Evolutionary conservation across 2,888 invertebrate species (phyloP).

Genomic region (Pterostichus madidus): DNA sequence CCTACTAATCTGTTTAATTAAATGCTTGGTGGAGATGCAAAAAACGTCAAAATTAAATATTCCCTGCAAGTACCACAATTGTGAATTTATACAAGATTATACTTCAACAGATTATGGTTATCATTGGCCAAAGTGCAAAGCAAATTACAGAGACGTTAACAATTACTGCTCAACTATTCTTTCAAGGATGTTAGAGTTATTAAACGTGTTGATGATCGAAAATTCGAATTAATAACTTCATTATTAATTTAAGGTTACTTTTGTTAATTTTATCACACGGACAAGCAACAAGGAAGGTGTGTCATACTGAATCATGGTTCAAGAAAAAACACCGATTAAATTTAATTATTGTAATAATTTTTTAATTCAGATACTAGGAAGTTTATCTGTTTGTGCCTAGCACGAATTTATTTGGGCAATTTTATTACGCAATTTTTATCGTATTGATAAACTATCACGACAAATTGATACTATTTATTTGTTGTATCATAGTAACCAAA

Average conservation of each 20-base stretch:
- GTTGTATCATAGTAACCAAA: no score
- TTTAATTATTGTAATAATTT: conserved; percentile 25
- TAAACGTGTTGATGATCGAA: conserved; percentile 35
- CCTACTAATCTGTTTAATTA: no score
- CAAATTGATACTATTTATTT: no score
- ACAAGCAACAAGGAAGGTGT: conserved; percentile 13
- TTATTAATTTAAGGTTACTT: conserved; percentile 38
- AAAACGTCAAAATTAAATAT: no score
- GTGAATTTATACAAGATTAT: conserved; percentile 17
- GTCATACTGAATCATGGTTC: conserved; percentile 13
- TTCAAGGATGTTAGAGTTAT: conserved; percentile 29
- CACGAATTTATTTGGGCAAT: no score
- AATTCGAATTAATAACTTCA: conserved; percentile 32
- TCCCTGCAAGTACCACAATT: no score
- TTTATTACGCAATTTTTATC: no score
- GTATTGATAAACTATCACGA: no score
- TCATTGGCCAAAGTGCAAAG: conserved; percentile 28
- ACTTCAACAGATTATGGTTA: conserved; percentile 3
- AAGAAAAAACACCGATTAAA: conserved; percentile 4
- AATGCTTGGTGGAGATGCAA: no score
- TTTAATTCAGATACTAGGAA: neutral
- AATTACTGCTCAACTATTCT: neutral
- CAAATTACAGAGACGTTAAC: conserved; percentile 18
- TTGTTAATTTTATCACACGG: conserved; percentile 22
- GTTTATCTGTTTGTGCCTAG: no score